These are phyloP conservation scores for Hippocampus guttulatus DNA, from an alignment of 2,113 vertebrate species.

Conservation along the genomic window DNA sequence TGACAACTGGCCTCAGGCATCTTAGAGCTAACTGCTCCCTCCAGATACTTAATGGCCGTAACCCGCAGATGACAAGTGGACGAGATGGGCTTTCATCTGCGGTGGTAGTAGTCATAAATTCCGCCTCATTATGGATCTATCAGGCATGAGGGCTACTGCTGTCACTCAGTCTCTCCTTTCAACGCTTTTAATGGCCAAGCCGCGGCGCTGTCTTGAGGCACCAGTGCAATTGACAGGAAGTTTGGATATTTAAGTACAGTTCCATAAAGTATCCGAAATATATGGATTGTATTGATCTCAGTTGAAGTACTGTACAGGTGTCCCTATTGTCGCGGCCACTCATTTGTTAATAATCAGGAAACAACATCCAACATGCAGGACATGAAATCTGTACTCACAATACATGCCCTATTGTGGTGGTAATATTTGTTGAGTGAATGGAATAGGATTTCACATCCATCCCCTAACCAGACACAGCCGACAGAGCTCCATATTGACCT, in stretches of 20 bases:
- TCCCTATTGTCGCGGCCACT: too few species aligned
- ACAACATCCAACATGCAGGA: not conserved
- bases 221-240: constrained; percentile 1
- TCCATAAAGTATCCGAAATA: not conserved
- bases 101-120: constrained; percentile 7
- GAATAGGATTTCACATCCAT: constrained; percentile 27
- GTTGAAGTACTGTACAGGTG: too few species aligned
- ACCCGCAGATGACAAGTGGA: constrained; percentile 32
- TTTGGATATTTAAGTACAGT: not conserved
- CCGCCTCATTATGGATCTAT: constrained; percentile 21
- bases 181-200: constrained; percentile 11
- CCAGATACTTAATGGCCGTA: constrained; percentile 39
- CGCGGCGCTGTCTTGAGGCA: constrained; percentile 2
- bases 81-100: constrained; percentile 39
- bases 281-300: not conserved
- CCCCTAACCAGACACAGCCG: constrained; percentile 27
- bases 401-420: not conserved
- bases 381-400: not conserved
- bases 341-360: not conserved
- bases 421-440: constrained; percentile 4
- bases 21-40: constrained; percentile 14
- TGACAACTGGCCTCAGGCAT: constrained; percentile 42
- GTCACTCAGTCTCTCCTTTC: constrained; percentile 27
- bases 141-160: constrained; percentile 20
- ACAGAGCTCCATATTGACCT: constrained; percentile 16